phyloP scores from a whole-genome alignment of 2,113 vertebrate genomes.

The Sorex fumeus region DNA sequence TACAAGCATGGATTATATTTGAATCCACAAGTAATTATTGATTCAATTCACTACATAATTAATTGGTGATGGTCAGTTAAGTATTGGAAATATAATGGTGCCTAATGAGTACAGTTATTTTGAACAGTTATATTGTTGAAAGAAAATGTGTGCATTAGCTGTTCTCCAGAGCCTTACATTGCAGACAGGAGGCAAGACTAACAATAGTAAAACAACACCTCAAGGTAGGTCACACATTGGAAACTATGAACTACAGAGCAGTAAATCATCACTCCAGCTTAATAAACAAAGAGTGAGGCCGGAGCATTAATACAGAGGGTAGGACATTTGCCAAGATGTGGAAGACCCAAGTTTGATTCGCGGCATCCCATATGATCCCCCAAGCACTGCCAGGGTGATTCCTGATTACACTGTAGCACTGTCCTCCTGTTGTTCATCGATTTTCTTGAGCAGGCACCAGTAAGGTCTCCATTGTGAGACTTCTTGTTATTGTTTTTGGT shows the following conservation, averaged over 20 bases:
- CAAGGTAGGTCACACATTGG: not conserved
- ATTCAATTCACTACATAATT: slow-evolving; percentile 6
- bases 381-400: no score
- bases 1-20: not conserved
- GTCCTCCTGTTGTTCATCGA: no score
- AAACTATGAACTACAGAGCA: not conserved
- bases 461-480: no score
- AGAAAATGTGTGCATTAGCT: not conserved
- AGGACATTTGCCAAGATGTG: no score
- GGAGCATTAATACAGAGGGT: no score
- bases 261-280: not conserved
- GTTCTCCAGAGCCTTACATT: not conserved
- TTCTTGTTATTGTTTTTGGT: no score
- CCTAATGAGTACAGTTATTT: not conserved
- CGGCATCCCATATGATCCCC: no score
- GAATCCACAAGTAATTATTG: slow-evolving; percentile 21
- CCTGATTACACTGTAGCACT: no score
- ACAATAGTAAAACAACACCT: not conserved
- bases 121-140: not conserved
- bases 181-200: not conserved
- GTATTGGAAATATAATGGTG: not conserved
- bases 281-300: not conserved
- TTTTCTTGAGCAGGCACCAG: no score
- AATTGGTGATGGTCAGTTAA: not conserved
- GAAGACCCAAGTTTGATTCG: no score